Base-by-base conservation (phyloP, 2,113 vertebrate species). In the Chaenogobius annularis region DNA sequence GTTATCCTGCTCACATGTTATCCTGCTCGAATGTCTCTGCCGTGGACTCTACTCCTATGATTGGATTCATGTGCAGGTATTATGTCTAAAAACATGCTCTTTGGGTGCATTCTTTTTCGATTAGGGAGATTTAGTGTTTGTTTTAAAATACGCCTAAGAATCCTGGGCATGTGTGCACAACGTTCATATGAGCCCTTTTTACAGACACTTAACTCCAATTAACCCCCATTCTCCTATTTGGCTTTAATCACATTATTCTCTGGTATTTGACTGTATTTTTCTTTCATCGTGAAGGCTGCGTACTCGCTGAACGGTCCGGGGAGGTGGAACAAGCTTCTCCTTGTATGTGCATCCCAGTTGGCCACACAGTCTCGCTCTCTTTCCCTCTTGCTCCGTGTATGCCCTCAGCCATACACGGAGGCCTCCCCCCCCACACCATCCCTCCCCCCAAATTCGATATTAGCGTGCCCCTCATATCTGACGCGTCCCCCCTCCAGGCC, bases 201-300 rank as follows among this genome's bases (percentile, higher is more conserved):
- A 88, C 74, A 79, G 69, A 85, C 82, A 89, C 88, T 90, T 92
- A 89, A 84, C 89, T 90, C 83, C 85, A 90, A 92, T 91, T 89
- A 90, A 91, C 87, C 88, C 77, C 44, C 70, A 71, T 86, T 88
- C 87, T 83, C 77, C 68, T 64, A 73, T 86, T 89, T 74, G 81
- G 65, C 77, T 71, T 59, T 92, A 92, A 93, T 92, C 81, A 89
- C 85, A 90, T 92, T 92, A 92, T 83, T 75, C 80, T 70, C 68
- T 78, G 85, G 86, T 85, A 90, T 90, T 87, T 68, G 5, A 56
- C 69, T 85, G 59, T 85, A 75, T 83, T 87, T 87, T 77, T 73
- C 77, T 87, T 85, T 79, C 71, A 72, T 79, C 77, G 65, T 7
- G 0, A 84, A 75, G 78, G 74, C 69, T 72, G 72, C 78, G 66